These are phyloP conservation scores for Gobius niger DNA, from an alignment of 2,113 vertebrate genomes.

Conservation along the genomic window DNA sequence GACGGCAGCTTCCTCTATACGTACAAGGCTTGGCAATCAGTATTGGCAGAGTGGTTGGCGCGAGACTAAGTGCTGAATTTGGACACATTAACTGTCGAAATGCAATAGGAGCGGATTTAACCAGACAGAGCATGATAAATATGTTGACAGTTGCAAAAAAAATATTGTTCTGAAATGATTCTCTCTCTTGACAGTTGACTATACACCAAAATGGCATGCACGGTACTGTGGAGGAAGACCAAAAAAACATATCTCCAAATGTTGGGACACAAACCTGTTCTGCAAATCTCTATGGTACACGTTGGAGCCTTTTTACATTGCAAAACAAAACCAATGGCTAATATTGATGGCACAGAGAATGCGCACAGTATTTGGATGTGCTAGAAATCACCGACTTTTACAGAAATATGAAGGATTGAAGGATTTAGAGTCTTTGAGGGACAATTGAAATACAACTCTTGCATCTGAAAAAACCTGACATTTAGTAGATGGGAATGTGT, in stretches of 20 bases:
- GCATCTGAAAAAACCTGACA: neutral
- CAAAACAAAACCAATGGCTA: neutral
- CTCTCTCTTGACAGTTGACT: neutral
- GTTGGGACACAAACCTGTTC: neutral
- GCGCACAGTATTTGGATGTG: neutral
- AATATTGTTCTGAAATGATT: neutral
- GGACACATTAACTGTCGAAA: conserved; percentile 2
- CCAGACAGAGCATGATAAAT: conserved; percentile 3
- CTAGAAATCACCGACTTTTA: neutral
- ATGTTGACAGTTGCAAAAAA: neutral
- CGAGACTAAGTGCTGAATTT: neutral
- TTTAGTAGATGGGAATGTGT: neutral
- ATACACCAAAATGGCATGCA: neutral
- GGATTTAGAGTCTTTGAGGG: neutral
- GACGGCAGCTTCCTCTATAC: conserved; percentile 3
- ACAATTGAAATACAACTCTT: neutral
- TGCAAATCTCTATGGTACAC: neutral
- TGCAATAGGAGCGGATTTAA: neutral
- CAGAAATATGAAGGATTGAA: neutral
- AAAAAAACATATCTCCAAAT: neutral
- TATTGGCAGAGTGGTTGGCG: neutral
- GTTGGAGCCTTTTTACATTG: neutral
- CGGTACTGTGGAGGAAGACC: neutral
- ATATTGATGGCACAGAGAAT: neutral
- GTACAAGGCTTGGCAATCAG: neutral